phyloP scores from a whole-genome alignment of 92 coral and sea anemone genomes.

The Paragorgia papillata region DNA sequence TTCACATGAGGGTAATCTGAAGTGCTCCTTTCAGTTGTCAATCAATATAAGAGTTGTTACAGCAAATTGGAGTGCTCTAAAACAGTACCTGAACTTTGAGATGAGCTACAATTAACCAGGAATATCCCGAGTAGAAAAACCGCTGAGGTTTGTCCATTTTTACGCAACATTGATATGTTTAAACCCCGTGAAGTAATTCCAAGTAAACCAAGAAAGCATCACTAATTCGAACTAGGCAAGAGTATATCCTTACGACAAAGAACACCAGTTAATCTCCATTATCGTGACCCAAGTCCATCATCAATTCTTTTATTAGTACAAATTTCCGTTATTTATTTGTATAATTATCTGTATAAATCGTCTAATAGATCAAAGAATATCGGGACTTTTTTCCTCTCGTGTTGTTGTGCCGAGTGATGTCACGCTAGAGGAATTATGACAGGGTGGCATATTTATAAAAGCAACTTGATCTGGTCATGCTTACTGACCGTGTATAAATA shows the following conservation, averaged over 20 bases:
- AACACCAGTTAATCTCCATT: neutral
- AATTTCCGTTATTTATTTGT: no score
- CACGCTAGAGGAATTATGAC: constrained; percentile 26
- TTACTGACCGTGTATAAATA: constrained; percentile 4
- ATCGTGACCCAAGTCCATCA: neutral
- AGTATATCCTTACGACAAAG: neutral
- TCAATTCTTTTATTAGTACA: no score
- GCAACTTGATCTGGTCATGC: constrained; percentile 10
- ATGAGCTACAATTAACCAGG: neutral
- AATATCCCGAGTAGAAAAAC: neutral
- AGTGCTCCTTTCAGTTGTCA: no score
- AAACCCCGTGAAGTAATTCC: constrained; percentile 27
- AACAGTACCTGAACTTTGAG: constrained; percentile 1
- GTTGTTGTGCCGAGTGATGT: constrained; percentile 33
- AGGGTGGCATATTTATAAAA: constrained; percentile 19
- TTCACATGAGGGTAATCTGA: no score
- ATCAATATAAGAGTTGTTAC: no score
- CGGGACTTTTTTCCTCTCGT: neutral
- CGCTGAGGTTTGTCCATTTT: neutral
- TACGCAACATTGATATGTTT: constrained; percentile 41
- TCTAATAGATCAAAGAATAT: no score
- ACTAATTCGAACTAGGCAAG: neutral
- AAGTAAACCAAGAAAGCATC: constrained; percentile 35
- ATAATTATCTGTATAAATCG: no score
- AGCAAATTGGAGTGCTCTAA: no score